These are phyloP conservation scores for Thrips palmi DNA, from an alignment of 1,140 invertebrate genomes.

Conservation along the genomic window DNA sequence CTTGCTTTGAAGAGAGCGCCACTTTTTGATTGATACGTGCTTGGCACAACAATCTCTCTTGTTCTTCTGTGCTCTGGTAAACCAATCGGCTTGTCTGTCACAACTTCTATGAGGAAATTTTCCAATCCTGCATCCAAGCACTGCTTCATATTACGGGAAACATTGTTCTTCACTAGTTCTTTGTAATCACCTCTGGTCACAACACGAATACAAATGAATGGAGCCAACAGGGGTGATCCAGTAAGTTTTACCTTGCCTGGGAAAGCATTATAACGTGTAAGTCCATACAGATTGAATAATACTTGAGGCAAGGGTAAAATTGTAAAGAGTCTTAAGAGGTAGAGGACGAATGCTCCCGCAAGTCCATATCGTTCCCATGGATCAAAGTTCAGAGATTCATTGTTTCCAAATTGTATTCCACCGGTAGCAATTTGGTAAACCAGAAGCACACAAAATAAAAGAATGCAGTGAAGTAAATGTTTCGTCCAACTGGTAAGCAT, in stretches of 20 bases:
- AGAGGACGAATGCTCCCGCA: conserved; percentile 45
- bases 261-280: conserved; percentile 87
- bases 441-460: conserved; percentile 54
- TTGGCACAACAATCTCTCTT: conserved; percentile 73
- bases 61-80: conserved; percentile 49
- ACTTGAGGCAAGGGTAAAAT: conserved; percentile 79
- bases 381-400: conserved; percentile 42
- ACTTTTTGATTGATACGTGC: conserved; percentile 66
- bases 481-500: conserved; percentile 46
- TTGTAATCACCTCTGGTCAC: conserved; percentile 93
- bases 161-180: conserved; percentile 76
- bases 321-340: conserved; percentile 60
- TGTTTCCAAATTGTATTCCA: conserved; percentile 44
- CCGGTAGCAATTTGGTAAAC: conserved; percentile 62
- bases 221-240: conserved; percentile 74
- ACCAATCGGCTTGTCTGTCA: conserved; percentile 77
- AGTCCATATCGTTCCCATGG: conserved; percentile 66
- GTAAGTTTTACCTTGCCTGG: conserved; percentile 81
- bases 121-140: conserved; percentile 81
- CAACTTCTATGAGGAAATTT: conserved; percentile 94
- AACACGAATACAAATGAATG: conserved; percentile 88
- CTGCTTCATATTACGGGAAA: conserved; percentile 71
- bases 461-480: conserved; percentile 57
- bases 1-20: conserved; percentile 90
- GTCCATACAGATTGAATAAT: conserved; percentile 77